phyloP scores from a whole-genome alignment of 2,113 vertebrate genomes.

The Chionodraco myersi region DNA sequence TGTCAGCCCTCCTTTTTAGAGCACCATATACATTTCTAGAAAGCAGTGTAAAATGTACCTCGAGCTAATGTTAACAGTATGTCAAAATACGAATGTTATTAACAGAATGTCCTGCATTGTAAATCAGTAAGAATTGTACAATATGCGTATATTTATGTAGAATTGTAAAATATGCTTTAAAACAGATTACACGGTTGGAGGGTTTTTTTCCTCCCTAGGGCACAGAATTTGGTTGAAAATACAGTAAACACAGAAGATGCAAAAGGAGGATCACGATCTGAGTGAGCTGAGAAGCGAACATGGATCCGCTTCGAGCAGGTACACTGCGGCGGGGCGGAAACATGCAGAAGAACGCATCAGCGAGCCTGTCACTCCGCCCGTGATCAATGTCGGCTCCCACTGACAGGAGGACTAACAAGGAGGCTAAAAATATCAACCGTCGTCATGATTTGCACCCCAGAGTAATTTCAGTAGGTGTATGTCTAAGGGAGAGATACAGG shows the following conservation, averaged over 20 bases:
- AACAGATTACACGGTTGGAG: neutral
- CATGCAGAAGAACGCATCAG: constrained; percentile 35
- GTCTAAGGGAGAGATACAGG: neutral
- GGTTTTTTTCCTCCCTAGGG: neutral
- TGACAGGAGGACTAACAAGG: constrained; percentile 63
- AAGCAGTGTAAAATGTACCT: constrained; percentile 32
- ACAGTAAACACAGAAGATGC: constrained; percentile 3
- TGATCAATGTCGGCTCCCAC: constrained; percentile 67
- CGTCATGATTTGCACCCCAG: constrained; percentile 28
- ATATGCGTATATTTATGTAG: no score
- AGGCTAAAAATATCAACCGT: constrained; percentile 68
- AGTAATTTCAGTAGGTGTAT: no score
- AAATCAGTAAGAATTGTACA: no score
- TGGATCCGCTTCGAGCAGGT: constrained; percentile 26
- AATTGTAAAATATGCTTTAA: neutral
- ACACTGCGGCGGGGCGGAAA: constrained; percentile 46
- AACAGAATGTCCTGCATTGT: neutral
- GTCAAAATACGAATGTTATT: constrained; percentile 1
- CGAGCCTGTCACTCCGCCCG: constrained; percentile 55
- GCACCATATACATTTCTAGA: constrained; percentile 33
- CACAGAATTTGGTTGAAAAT: constrained; percentile 10
- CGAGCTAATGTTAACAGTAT: neutral
- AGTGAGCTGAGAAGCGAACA: constrained; percentile 40
- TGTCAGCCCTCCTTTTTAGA: constrained; percentile 48
- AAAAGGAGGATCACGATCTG: constrained; percentile 1